Evolutionary conservation across 2,888 invertebrate genomes (phyloP).

Genomic region (Stegana nigrithorax): DNA sequence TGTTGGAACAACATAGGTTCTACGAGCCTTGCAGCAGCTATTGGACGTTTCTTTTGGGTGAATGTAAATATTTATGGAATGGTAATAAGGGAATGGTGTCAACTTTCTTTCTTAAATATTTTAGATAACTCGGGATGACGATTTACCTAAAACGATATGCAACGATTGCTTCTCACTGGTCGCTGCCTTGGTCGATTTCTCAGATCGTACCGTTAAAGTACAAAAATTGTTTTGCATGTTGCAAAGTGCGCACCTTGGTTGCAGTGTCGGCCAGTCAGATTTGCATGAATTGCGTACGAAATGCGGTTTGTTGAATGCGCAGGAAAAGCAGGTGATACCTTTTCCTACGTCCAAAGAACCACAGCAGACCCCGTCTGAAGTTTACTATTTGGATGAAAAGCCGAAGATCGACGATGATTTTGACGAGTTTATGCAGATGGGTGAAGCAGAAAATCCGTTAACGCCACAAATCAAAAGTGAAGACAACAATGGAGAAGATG

Average conservation of each 20-base stretch:
- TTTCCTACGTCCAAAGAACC: no score
- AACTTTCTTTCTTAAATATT: slow-evolving; percentile 1
- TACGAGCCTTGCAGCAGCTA: no score
- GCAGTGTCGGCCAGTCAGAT: slow-evolving; percentile 12
- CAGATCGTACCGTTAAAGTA: slow-evolving; percentile 58
- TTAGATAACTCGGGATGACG: slow-evolving; percentile 53
- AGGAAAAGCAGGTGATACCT: no score
- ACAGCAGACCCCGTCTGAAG: slow-evolving; percentile 20
- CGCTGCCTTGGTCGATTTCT: slow-evolving; percentile 53
- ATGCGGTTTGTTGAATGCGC: slow-evolving; percentile 36
- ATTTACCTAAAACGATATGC: slow-evolving; percentile 58
- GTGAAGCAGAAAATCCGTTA: slow-evolving; percentile 45
- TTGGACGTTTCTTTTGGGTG: slow-evolving; percentile 61
- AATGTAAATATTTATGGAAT: slow-evolving; percentile 40
- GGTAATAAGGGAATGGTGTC: neutral
- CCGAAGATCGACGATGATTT: slow-evolving; percentile 19
- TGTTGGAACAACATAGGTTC: no score
- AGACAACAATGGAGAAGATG: neutral
- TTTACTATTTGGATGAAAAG: slow-evolving; percentile 25
- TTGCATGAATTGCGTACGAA: slow-evolving; percentile 39
- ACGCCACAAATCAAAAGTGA: slow-evolving; percentile 26
- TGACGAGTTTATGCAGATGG: slow-evolving; percentile 32
- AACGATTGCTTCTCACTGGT: slow-evolving; percentile 55
- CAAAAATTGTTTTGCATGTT: slow-evolving; percentile 59
- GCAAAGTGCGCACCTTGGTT: slow-evolving; percentile 35